Base-by-base conservation (phyloP, 2,113 vertebrate genomes). In the Zootoca vivipara region DNA sequence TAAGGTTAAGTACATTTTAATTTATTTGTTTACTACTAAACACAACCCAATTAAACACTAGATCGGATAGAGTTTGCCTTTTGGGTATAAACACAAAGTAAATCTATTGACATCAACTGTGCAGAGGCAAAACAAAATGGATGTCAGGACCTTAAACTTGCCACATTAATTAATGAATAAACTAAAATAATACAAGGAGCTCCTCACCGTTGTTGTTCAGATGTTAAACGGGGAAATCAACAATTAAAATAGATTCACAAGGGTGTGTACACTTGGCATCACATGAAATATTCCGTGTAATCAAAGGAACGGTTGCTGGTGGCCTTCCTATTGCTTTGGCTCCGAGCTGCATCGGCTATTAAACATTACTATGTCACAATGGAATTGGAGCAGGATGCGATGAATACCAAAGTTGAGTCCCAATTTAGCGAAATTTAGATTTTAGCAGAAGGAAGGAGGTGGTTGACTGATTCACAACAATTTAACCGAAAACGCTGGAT, bases 1-100 rank as follows among this genome's bases (percentile, higher is more conserved):
- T 42, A 46, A 67, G 74, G 74, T 86, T 78, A 86, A 86, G 74
- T 69, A 86, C 85, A 46, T 78, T 85, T 86, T 78, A 86, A 86
- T 86, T 86, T 78, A 86, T 86, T 86, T 72, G 70, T 72, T 72
- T 72, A 72, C 70, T 72, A 72, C 33, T 26, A 72, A 72, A 72
- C 70, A 72, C 70, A 33, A 33, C 30, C 30, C n/a, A 73, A 73
- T 73, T 73, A 33, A 73, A 73, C 85, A 46, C 38, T 67, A 15
- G 33, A 78, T 67, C 35, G 28, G 85, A 26, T 15, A n/a, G 74
- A 67, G 30, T 69, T 69, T 74, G 70, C 52, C 58, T 86, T 52
- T 67, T 33, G 62, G 52, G 74, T 65, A 78, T 67, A 86, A 85
- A 78, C 42, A 77, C 74, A 6, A 7, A 86, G 16, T 65, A n/a